Percentiles rank a stretch among this genome's conserved stretches.
phyloP scores from a whole-genome alignment of 92 coral and sea anemone species.

The Parazoanthus swiftii region DNA sequence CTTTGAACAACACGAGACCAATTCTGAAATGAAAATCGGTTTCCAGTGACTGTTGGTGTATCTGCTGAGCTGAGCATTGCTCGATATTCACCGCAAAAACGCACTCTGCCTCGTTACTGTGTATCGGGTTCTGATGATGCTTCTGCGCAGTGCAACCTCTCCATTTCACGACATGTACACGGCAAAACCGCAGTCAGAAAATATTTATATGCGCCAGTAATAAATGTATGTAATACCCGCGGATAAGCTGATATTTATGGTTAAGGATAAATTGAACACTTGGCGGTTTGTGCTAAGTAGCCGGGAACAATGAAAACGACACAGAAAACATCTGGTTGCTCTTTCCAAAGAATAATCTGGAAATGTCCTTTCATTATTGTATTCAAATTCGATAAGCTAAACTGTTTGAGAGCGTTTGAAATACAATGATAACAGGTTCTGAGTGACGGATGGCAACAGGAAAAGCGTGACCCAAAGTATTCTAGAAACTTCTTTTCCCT shows the following conservation, averaged over 20 bases:
- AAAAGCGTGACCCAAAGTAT: constrained; percentile 18
- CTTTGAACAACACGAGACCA: too few species aligned
- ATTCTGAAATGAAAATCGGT: too few species aligned
- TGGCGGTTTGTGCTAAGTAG: not conserved
- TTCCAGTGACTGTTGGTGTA: too few species aligned
- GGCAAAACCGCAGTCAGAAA: too few species aligned
- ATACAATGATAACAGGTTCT: not conserved
- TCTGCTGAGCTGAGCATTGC: too few species aligned
- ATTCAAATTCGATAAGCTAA: constrained; percentile 25
- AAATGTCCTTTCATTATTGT: not conserved
- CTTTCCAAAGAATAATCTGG: constrained; percentile 24
- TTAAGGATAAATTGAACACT: not conserved
- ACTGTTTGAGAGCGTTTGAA: not conserved
- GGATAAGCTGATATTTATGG: not conserved
- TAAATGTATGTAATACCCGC: not conserved
- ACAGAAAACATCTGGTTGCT: not conserved
- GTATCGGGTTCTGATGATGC: too few species aligned
- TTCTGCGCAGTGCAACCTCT: too few species aligned
- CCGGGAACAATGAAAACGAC: not conserved
- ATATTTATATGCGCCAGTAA: too few species aligned
- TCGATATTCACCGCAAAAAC: too few species aligned
- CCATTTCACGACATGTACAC: too few species aligned
- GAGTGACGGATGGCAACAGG: constrained; percentile 13
- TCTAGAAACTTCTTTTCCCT: constrained; percentile 30
- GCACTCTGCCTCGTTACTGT: too few species aligned